phyloP scores from a whole-genome alignment of 2,113 vertebrate species.

The Pygoscelis adeliae region DNA sequence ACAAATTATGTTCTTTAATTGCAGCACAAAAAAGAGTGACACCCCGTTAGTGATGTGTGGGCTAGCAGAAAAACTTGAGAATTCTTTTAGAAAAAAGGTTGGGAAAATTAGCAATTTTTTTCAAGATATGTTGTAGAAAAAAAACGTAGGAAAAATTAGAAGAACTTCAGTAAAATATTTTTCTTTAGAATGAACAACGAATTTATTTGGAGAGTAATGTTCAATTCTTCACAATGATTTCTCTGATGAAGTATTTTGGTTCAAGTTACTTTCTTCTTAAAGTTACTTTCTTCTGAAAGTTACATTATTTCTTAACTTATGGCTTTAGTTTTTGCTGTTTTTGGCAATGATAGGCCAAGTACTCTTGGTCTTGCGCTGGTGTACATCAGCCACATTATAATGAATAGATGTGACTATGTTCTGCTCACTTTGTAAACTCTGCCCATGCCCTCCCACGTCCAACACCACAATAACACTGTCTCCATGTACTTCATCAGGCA shows the following conservation, averaged over 20 bases:
- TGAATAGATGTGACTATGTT: background rate
- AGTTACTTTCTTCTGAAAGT: background rate
- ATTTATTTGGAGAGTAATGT: background rate
- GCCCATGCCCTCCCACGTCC: background rate
- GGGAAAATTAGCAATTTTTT: background rate
- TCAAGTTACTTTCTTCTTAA: background rate
- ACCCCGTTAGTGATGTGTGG: rapidly evolving
- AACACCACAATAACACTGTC: background rate
- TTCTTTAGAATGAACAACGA: background rate
- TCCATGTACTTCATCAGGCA: background rate
- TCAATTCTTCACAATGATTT: background rate
- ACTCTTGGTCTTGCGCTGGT: background rate
- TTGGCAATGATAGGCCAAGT: background rate
- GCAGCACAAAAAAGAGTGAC: background rate
- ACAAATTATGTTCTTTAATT: background rate
- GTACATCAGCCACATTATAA: background rate
- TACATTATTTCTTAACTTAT: background rate
- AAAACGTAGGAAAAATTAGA: background rate
- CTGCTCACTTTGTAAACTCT: background rate
- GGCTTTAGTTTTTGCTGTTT: background rate
- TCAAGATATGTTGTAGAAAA: background rate
- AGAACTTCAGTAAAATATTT: background rate
- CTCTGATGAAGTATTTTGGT: background rate
- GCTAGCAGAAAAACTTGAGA: background rate
- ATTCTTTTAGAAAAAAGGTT: background rate